phyloP scores from a whole-genome alignment of 1,140 invertebrate genomes.

The Campodea augens region DNA sequence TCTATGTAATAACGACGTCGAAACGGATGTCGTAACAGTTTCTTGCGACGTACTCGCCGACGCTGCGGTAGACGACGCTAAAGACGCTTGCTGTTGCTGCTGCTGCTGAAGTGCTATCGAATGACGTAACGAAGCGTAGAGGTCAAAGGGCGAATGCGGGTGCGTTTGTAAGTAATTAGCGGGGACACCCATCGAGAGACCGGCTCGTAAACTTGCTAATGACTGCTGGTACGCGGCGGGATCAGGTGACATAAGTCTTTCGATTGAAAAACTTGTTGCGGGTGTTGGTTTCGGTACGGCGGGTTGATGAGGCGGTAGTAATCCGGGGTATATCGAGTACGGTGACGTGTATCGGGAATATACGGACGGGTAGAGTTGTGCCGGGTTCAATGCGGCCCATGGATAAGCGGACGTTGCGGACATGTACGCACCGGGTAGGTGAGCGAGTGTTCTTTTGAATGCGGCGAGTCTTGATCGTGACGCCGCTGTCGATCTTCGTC shows the following conservation, averaged over 20 bases:
- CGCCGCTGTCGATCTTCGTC: slow-evolving; percentile 66
- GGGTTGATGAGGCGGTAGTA: slow-evolving; percentile 17
- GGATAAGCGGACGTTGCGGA: slow-evolving; percentile 22
- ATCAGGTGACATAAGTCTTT: slow-evolving; percentile 23
- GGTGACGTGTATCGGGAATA: slow-evolving; percentile 19
- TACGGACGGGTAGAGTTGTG: slow-evolving; percentile 20
- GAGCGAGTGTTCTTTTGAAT: slow-evolving; percentile 47
- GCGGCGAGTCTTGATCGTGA: slow-evolving; percentile 65
- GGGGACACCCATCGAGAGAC: not conserved
- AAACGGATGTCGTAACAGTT: no score
- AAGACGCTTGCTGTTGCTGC: no score
- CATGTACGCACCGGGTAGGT: slow-evolving; percentile 25
- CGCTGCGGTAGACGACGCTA: no score
- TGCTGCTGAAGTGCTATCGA: no score
- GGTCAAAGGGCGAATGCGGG: no score
- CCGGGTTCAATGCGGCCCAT: slow-evolving; percentile 25
- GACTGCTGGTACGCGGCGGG: no score
- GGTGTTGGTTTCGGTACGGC: slow-evolving; percentile 25
- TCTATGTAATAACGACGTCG: no score
- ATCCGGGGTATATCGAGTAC: slow-evolving; percentile 16
- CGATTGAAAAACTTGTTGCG: slow-evolving; percentile 31
- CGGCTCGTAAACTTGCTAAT: not conserved
- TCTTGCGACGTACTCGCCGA: no score
- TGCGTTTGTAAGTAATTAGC: not conserved
- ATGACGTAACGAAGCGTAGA: no score